A percentile compares a stretch with the other conserved stretches of the same genome.
phyloP scores from a whole-genome alignment of 1,140 invertebrate species.

The Cataglyphis hispanica region DNA sequence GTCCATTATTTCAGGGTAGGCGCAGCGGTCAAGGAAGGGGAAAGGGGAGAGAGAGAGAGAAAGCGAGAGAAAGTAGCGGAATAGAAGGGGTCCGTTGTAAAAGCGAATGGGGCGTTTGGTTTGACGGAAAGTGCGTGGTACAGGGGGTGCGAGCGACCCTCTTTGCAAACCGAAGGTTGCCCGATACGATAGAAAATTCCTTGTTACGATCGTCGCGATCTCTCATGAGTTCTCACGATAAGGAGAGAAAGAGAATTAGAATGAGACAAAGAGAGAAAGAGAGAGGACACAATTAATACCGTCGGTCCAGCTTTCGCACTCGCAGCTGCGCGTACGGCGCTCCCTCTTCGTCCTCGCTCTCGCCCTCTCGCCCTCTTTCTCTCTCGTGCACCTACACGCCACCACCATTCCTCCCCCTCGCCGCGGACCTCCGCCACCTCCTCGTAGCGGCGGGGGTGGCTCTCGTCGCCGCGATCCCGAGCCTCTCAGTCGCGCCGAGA shows the following conservation, averaged over 20 bases:
- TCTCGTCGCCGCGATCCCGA: constrained; percentile 74
- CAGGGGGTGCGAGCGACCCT: background rate
- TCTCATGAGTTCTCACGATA: constrained; percentile 21
- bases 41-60: too few relatives aligned
- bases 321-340: constrained; percentile 76
- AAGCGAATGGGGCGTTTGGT: constrained; percentile 35
- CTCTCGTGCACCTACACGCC: constrained; percentile 37
- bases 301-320: constrained; percentile 73
- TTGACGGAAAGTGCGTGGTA: constrained; percentile 35
- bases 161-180: constrained; percentile 8
- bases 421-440: constrained; percentile 57
- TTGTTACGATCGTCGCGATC: constrained; percentile 5
- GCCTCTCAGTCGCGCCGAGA: constrained; percentile 82
- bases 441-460: constrained; percentile 74
- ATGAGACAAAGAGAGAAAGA: constrained; percentile 42
- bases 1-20: constrained; percentile 74
- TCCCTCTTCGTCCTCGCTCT: constrained; percentile 56
- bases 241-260: background rate
- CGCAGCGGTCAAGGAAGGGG: constrained; percentile 15
- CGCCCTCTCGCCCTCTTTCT: constrained; percentile 50
- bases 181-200: constrained; percentile 30
- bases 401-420: background rate
- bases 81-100: constrained; percentile 12
- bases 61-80: background rate
- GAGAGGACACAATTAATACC: constrained; percentile 78